These are phyloP conservation scores for Eriosoma lanigerum DNA, from an alignment of 1,140 invertebrate species.

Conservation along the genomic window DNA sequence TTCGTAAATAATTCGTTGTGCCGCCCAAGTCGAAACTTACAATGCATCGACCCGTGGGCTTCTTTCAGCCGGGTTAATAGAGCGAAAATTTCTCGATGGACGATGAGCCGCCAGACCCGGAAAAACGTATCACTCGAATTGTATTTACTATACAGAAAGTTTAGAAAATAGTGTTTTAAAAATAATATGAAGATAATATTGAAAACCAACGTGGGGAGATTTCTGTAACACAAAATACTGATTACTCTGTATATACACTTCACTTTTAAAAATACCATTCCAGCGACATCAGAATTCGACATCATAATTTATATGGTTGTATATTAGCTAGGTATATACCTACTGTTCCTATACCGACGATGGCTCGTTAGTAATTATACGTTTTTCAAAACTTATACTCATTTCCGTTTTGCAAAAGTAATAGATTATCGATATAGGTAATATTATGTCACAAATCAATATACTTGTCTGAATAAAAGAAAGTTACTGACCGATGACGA, in stretches of 20 bases:
- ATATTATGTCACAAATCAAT: neutral
- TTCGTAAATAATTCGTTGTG: neutral
- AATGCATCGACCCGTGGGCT: too few relatives aligned
- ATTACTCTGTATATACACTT: neutral
- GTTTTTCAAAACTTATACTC: neutral
- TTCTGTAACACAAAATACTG: too few relatives aligned
- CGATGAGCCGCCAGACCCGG: too few relatives aligned
- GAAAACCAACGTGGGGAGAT: too few relatives aligned
- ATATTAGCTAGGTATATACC: too few relatives aligned
- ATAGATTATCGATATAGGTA: too few relatives aligned
- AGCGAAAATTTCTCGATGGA: neutral
- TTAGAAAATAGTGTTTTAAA: too few relatives aligned
- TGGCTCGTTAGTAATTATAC: neutral
- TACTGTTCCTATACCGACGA: neutral
- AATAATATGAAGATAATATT: too few relatives aligned
- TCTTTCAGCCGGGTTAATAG: conserved; percentile 29
- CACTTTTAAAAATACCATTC: conserved; percentile 9
- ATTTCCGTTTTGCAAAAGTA: too few relatives aligned
- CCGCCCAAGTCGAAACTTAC: neutral
- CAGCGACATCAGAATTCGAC: neutral
- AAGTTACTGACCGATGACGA: neutral
- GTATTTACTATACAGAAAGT: too few relatives aligned
- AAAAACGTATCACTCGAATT: neutral
- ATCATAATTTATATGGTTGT: too few relatives aligned
- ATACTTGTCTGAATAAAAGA: neutral